Conservation (phyloP, 2,797 vertebrate genomes). For the Pyrocephalus nanus region DNA sequence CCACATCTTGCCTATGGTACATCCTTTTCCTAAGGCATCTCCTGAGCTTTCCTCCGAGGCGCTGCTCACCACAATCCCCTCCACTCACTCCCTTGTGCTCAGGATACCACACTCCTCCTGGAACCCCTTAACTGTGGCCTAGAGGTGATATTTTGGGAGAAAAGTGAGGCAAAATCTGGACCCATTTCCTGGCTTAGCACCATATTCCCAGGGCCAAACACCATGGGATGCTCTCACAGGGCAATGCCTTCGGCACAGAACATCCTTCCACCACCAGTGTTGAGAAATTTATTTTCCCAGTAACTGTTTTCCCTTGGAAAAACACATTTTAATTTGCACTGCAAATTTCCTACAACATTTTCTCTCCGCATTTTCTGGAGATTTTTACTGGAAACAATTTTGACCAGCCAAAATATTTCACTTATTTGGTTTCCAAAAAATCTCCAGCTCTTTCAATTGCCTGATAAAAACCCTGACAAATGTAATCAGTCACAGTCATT, state of each 20-base stretch:
- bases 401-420: conserved; percentile 65
- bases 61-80: background rate
- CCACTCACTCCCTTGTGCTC: fast-evolving
- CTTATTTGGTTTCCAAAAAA: conserved; percentile 63
- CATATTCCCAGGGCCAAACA: background rate
- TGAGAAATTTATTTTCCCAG: background rate
- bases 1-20: background rate
- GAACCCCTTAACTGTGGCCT: background rate
- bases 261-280: background rate
- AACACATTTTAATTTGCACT: background rate
- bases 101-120: background rate
- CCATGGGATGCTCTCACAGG: background rate
- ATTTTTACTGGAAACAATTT: conserved; percentile 51
- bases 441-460: conserved; percentile 45
- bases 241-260: fast-evolving
- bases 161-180: background rate
- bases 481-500: conserved; percentile 59
- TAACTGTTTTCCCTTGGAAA: conserved; percentile 13
- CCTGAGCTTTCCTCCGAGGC: background rate
- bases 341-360: background rate
- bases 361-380: background rate
- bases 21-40: background rate
- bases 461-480: conserved; percentile 68
- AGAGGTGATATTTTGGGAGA: background rate
- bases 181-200: fast-evolving